Conservation (phyloP, 2,113 vertebrate genomes). For the Zosterops pallidus region DNA sequence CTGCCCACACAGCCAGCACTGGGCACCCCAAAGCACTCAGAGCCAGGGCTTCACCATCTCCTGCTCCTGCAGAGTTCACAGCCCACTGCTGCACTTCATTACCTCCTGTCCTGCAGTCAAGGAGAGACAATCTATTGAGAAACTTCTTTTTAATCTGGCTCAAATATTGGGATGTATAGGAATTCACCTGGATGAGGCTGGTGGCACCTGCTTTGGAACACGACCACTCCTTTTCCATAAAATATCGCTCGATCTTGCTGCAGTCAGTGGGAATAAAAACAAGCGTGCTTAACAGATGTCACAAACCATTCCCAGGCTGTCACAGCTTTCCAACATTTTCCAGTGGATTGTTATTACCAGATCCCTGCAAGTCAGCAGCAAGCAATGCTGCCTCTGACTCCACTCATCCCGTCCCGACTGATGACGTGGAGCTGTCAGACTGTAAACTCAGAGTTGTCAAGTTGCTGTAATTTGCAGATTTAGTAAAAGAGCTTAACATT, state of each 20-base stretch:
- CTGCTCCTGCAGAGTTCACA: neutral
- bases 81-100: neutral
- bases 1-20: neutral
- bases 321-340: neutral
- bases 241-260: neutral
- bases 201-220: neutral
- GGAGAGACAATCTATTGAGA: neutral
- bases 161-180: neutral
- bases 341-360: neutral
- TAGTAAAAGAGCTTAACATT: constrained; percentile 49
- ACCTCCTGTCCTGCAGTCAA: neutral
- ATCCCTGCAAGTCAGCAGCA: neutral
- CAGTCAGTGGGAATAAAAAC: neutral
- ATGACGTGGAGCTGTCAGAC: constrained; percentile 45
- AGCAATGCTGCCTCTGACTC: neutral
- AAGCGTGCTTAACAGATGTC: neutral
- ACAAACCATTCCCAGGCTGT: neutral
- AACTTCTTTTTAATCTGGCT: neutral
- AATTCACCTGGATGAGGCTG: neutral
- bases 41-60: neutral
- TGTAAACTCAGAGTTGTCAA: constrained; percentile 34
- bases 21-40: neutral
- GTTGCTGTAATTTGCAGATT: constrained; percentile 32
- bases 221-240: neutral
- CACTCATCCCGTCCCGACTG: neutral